Base-by-base conservation (phyloP, 2,888 invertebrate species). In the Protophormia terraenovae region DNA sequence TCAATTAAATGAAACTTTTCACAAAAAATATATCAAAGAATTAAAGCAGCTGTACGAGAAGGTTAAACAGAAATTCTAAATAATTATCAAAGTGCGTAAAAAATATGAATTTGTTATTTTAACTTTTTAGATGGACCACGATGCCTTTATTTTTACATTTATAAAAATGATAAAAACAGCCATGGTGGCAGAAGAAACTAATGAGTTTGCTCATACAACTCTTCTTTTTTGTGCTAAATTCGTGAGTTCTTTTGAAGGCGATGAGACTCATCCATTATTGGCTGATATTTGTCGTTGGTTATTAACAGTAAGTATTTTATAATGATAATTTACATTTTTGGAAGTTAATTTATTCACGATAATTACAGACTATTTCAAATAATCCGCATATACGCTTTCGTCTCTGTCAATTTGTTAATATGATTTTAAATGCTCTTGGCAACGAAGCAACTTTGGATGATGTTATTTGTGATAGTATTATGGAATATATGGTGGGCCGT, bases 401-500 rank as follows among this genome's bases (percentile, higher is more conserved):
- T 62, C 94, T 96, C 0, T 97, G 97, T 90, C 96, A 96, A 91
- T 94, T 97, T 89, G 93, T 97, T 41, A 96, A 96, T 85, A 95
- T 95, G 89, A 94, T 97, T 60, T 93, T 98, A 5, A 94, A 95
- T 71, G 95, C 95, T 22, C 94, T 97, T 84, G 96, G 96, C 1
- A 95, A 95, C 24, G 95, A 96, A 88, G 97, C 96, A 0, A 95
- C 95, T 2, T 93, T 97, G 1, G 97, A 96, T 89, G 97, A 96
- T 91, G 94, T 94, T 27, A 93, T 97, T 4, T 97, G 96, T 90
- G 95, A 96, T 85, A 94, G 94, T 87, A 94, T 97, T 45, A 94
- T 95, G 76, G 93, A 94, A 27, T 94, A 95, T 69, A 96, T 97
- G 95, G 91, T 95, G 76, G 94, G 94, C 55, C 93, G 96, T 35